These are phyloP conservation scores for Aproaerema taeniolella DNA, from an alignment of 2,888 invertebrate genomes.

Conservation along the genomic window DNA sequence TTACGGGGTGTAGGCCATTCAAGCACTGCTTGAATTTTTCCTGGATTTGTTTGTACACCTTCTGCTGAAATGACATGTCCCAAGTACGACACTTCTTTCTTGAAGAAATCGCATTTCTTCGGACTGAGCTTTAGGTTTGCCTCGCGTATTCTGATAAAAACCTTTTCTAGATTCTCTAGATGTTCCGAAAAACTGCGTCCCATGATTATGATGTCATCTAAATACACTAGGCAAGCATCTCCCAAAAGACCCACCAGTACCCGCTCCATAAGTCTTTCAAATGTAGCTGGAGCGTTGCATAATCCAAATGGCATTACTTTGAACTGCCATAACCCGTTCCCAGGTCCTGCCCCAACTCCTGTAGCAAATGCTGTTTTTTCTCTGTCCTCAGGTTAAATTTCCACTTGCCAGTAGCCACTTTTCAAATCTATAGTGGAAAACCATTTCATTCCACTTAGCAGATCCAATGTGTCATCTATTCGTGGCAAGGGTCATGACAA, in stretches of 20 bases:
- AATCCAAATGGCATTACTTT: conserved; percentile 23
- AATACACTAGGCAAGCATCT: background rate
- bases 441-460: conserved; percentile 12
- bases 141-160: background rate
- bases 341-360: too few relatives aligned
- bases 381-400: background rate
- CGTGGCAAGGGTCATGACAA: background rate
- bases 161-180: background rate
- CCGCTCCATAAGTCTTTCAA: conserved; percentile 21
- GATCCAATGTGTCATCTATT: conserved; percentile 20
- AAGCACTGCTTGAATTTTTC: background rate
- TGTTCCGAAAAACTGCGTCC: background rate
- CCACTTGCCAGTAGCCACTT: background rate
- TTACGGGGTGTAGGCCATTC: conserved; percentile 4
- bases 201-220: background rate
- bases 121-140: background rate
- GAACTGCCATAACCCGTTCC: conserved; percentile 20
- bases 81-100: background rate
- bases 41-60: background rate
- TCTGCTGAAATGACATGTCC: conserved; percentile 1
- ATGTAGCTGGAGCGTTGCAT: conserved; percentile 16
- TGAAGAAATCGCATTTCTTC: conserved; percentile 3
- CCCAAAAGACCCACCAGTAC: background rate
- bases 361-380: conserved; percentile 4
- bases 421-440: background rate